Percentiles rank a stretch among this genome's conserved stretches.
These are phyloP conservation scores for Xiphorhynchus elegans DNA, from an alignment of 2,113 vertebrate species.

Conservation along the genomic window DNA sequence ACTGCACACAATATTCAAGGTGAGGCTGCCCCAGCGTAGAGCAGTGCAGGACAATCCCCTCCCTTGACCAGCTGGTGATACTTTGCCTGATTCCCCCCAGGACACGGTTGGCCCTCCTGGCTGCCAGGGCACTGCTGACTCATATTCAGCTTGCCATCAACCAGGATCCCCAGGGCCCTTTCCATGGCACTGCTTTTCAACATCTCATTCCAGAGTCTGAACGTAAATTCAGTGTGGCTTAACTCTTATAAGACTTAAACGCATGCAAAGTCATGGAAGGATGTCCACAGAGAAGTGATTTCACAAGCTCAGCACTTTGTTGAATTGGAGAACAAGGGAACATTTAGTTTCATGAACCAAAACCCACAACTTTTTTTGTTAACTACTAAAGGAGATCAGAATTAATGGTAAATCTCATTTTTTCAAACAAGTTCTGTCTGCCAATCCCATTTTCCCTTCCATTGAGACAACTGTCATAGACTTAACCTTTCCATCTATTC, in stretches of 20 bases:
- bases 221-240: background rate
- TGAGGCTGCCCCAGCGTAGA: background rate
- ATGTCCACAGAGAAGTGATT: background rate
- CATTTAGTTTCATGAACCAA: background rate
- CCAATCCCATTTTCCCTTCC: background rate
- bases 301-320: background rate
- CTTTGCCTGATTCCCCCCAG: background rate
- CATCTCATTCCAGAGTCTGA: background rate
- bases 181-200: background rate
- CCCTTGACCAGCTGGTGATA: background rate
- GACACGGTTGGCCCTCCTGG: background rate
- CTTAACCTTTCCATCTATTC: background rate
- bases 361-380: background rate
- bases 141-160: background rate
- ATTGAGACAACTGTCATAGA: background rate
- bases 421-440: background rate
- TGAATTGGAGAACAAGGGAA: background rate
- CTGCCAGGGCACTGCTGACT: background rate
- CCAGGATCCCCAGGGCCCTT: background rate
- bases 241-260: background rate
- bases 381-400: background rate
- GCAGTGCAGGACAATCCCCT: background rate
- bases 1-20: background rate
- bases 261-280: background rate
- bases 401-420: background rate